phyloP scores from a whole-genome alignment of 2,797 vertebrate genomes.

The Molossus molossus region DNA sequence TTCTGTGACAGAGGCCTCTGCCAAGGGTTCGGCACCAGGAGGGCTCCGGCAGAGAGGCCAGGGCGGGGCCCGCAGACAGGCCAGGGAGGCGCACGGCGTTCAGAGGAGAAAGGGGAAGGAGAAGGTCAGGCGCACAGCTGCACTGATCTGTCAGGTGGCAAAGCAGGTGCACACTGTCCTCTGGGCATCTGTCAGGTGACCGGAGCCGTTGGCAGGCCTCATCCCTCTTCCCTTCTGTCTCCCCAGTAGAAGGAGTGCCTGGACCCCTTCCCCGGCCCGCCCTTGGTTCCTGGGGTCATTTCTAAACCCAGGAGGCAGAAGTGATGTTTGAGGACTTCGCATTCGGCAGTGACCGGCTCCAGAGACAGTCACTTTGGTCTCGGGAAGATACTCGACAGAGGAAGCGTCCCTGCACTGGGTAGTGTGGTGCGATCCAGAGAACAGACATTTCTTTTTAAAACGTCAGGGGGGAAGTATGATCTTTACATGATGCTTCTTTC shows the following conservation, averaged over 20 bases:
- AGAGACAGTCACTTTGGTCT: not conserved
- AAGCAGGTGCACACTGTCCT: constrained; percentile 72
- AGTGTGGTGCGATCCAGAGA: not conserved
- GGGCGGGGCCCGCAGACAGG: constrained; percentile 70
- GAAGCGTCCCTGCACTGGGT: not conserved
- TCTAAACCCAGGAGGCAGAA: not conserved
- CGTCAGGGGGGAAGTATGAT: not conserved
- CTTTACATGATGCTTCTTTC: not conserved
- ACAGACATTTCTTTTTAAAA: not conserved
- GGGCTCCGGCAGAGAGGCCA: not conserved
- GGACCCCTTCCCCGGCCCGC: constrained; percentile 55
- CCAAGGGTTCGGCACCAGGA: constrained; percentile 28
- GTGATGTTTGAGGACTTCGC: not conserved
- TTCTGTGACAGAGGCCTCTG: not conserved
- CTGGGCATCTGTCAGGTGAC: constrained; percentile 80
- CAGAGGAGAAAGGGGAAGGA: constrained; percentile 80
- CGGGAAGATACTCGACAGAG: not conserved
- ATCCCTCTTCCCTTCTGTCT: constrained; percentile 70
- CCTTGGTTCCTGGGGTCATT: not conserved
- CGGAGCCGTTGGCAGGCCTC: constrained; percentile 62
- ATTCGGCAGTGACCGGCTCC: not conserved
- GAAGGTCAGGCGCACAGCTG: constrained; percentile 69
- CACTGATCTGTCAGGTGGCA: constrained; percentile 65
- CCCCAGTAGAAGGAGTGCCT: constrained; percentile 69
- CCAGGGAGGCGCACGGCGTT: constrained; percentile 74